Conservation (phyloP, 2,797 vertebrate species). For the Syncerus caffer region DNA sequence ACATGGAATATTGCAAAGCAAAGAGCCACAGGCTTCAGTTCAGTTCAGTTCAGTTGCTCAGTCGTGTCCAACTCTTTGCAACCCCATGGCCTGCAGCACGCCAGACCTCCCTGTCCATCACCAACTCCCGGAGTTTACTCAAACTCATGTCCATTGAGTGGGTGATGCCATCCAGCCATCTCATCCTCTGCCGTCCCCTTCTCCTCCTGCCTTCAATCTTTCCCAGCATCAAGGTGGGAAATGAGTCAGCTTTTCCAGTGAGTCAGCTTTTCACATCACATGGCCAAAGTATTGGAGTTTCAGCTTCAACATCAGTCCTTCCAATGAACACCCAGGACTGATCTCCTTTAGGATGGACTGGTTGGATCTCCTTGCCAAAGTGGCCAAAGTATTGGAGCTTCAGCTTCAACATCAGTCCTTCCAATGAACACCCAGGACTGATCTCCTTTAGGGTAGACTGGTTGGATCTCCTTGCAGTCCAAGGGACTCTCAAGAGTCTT, state of each 20-base stretch:
- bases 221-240: not conserved
- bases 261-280: rapidly evolving
- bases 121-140: rapidly evolving
- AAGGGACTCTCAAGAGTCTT: not conserved
- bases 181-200: not conserved
- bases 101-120: not conserved
- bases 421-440: not conserved
- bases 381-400: not conserved
- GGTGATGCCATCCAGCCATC: not conserved
- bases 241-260: not conserved
- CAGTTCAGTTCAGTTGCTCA: not conserved
- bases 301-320: not conserved
- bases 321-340: not conserved
- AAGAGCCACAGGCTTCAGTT: not conserved
- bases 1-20: not conserved
- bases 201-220: not conserved
- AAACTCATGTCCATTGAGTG: not conserved
- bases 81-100: rapidly evolving
- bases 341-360: not conserved
- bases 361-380: not conserved
- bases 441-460: not conserved
- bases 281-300: not conserved
- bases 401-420: not conserved
- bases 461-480: not conserved
- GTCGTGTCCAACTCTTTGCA: rapidly evolving